Evolutionary conservation across 2,113 vertebrate species (phyloP), one percentile per base, ranked within the genome.

Genomic region (Salvator merianae): DNA sequence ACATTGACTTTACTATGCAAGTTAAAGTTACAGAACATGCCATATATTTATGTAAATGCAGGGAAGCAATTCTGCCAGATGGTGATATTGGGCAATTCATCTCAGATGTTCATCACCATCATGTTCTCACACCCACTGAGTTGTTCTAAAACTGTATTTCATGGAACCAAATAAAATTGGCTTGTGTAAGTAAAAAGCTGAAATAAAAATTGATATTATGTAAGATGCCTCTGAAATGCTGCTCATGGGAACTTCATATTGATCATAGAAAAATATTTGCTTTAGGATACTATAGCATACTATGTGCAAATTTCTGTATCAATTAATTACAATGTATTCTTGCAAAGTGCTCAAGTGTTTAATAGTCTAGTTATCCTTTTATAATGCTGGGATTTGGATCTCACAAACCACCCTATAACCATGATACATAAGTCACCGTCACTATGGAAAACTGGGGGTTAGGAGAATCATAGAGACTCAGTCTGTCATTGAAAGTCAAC

Each of bases 121-220:
- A 91, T 90, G 92, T 94, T 95, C 92, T 93, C 91, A 94, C 94
- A 93, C 89, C 88, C 87, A 28, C 91, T 80, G 84, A 92, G 88
- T 91, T 93, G 90, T 93, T 93, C 94, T 93, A 93, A 93, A 94
- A 92, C 90, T 88, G 90, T 59, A 88, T 87, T 82, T 89, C 82
- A 72, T 84, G 86, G 89, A 92, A 93, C 87, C 76, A 92, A 93
- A 93, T 92, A 92, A 89, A 92, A 91, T 77, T 90, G 63, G 0
- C 87, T 90, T 47, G 69, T 90, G 80, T 30, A 86, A 92, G 77
- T 81, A 88, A 92, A 90, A 90, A 84, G 65, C 68, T 92, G 50
- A 91, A 92, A 84, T 83, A 83, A 90, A 88, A 83, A 85, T 79
- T 89, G 68, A 65, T 86, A 83, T 92, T 93, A 90, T 75, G 40